phyloP scores from a whole-genome alignment of 2,797 vertebrate species.

The Sebastes taczanowskii region DNA sequence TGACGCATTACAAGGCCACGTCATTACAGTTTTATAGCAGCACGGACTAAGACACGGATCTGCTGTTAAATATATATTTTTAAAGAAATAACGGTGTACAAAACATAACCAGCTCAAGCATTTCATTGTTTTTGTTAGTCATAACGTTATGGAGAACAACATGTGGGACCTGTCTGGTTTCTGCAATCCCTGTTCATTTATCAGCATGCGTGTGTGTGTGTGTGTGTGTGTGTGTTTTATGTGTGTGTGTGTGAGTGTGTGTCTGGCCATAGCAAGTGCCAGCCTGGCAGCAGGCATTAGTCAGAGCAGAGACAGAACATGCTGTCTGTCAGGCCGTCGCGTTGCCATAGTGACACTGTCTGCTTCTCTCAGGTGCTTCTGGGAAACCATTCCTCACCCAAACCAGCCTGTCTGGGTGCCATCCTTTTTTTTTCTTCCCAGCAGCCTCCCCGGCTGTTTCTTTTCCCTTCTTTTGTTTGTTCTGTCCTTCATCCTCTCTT shows the following conservation, averaged over 20 bases:
- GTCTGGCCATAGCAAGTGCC: slow-evolving; percentile 69
- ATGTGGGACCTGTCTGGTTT: slow-evolving; percentile 48
- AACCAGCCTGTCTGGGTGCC: slow-evolving; percentile 68
- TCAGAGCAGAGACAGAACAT: slow-evolving; percentile 81
- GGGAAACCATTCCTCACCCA: slow-evolving; percentile 77
- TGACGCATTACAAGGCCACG: background rate
- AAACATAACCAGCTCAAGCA: background rate
- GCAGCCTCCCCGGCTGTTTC: slow-evolving; percentile 35
- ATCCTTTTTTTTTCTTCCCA: slow-evolving; percentile 39
- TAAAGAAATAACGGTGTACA: background rate
- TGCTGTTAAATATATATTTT: background rate
- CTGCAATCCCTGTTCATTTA: slow-evolving; percentile 42
- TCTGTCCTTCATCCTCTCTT: slow-evolving; percentile 43
- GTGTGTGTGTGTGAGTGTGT: slow-evolving; percentile 21
- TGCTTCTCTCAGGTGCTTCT: slow-evolving; percentile 80
- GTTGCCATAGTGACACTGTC: slow-evolving; percentile 77
- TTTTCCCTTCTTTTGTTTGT: slow-evolving; percentile 32
- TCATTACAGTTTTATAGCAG: background rate
- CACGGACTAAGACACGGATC: background rate
- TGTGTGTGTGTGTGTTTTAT: background rate
- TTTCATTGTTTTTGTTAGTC: slow-evolving; percentile 14
- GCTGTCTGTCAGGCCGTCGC: slow-evolving; percentile 78
- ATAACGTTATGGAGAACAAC: slow-evolving; percentile 19
- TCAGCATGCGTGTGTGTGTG: slow-evolving; percentile 14
- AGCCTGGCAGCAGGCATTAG: slow-evolving; percentile 81